Percentiles rank a stretch among this genome's conserved stretches.
Evolutionary conservation across 2,113 vertebrate genomes (phyloP).

Genomic region (Lipophrys pholis): DNA sequence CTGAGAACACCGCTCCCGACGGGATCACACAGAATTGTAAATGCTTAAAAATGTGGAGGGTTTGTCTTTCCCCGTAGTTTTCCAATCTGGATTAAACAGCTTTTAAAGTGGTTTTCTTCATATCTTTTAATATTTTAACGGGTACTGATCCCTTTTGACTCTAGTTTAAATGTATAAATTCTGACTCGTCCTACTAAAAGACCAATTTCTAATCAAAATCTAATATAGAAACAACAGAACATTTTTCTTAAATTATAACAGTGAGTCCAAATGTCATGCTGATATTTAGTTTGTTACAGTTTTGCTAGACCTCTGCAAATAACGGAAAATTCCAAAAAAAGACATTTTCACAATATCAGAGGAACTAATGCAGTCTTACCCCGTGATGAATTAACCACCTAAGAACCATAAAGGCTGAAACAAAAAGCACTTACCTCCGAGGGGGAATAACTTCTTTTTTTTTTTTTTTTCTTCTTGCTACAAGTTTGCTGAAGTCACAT

Average conservation of each 20-base stretch:
- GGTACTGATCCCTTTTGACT: background rate
- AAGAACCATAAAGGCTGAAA: too few relatives aligned
- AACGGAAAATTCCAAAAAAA: background rate
- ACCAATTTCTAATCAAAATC: background rate
- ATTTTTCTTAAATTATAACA: too few relatives aligned
- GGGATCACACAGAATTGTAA: background rate
- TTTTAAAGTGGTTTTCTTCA: too few relatives aligned
- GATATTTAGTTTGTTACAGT: background rate
- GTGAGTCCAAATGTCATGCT: background rate
- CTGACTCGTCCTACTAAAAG: background rate
- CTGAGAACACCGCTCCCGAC: too few relatives aligned
- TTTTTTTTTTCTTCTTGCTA: background rate
- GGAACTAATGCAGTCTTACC: background rate
- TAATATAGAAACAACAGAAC: background rate
- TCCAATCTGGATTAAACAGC: too few relatives aligned
- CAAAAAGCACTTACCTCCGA: conserved; percentile 53
- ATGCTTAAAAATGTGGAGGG: background rate
- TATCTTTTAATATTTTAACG: background rate
- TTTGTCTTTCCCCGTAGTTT: background rate
- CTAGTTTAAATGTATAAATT: background rate
- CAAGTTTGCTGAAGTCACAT: conserved; percentile 3
- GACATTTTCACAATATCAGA: background rate
- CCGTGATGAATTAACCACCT: too few relatives aligned
- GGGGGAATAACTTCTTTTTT: background rate
- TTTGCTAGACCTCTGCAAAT: background rate